A percentile compares a stretch with the other conserved stretches of the same genome.
Evolutionary conservation across 2,888 invertebrate genomes (phyloP).

Genomic region (Andrena dorsata): DNA sequence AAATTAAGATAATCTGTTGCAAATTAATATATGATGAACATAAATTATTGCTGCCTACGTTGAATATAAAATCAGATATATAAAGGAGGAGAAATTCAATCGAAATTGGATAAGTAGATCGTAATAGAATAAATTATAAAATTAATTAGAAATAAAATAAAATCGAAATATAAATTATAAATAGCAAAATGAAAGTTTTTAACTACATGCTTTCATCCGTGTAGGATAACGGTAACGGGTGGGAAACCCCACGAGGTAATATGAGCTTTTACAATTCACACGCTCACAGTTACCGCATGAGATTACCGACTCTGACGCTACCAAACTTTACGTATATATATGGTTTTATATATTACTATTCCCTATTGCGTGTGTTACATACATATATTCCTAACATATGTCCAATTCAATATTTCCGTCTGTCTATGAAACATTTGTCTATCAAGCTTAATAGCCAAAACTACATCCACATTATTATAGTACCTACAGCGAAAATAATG

Average conservation of each 20-base stretch:
- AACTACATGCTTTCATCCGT: constrained; percentile 55
- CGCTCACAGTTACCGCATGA: constrained; percentile 99
- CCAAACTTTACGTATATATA: constrained; percentile 72
- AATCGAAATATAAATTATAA: constrained; percentile 10
- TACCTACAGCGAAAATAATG: background rate
- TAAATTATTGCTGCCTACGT: background rate
- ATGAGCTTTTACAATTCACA: constrained; percentile 87
- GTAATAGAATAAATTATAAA: constrained; percentile 7
- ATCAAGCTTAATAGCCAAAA: constrained; percentile 5
- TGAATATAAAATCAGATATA: constrained; percentile 1
- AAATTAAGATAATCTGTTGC: constrained; percentile 1
- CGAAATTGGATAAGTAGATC: background rate
- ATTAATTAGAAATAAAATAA: constrained; percentile 17
- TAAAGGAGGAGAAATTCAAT: background rate
- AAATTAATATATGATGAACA: background rate
- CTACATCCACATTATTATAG: background rate
- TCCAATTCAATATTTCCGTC: background rate
- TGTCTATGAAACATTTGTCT: background rate
- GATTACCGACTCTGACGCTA: constrained; percentile 90
- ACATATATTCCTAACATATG: background rate
- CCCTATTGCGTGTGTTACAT: constrained; percentile 11
- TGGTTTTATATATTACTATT: constrained; percentile 29
- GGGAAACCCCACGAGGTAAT: constrained; percentile 95
- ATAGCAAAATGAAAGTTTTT: constrained; percentile 33
- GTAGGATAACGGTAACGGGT: constrained; percentile 86